Base-by-base conservation (phyloP, 1,140 invertebrate species). In the Ephestia elutella region DNA sequence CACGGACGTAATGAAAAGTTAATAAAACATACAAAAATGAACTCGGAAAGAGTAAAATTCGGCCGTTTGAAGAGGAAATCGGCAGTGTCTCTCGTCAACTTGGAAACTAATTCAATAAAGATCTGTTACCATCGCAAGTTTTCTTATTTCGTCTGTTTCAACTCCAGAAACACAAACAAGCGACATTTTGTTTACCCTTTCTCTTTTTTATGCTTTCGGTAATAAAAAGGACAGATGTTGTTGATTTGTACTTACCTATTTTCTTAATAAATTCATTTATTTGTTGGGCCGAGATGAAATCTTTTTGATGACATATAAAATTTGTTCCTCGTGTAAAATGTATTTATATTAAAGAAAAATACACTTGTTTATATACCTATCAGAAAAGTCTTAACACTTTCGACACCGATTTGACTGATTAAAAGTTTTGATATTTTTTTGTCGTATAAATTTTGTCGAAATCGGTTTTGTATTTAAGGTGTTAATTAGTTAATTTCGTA, bases 21-120 rank as follows among this genome's bases (percentile, higher is more conserved):
- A 44, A 5, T 10, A 44, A 44, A 44, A n/a, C 5, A 44, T 44
- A 44, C 15, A 44, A n/a, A 44, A 44, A 44, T 44, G 32, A 35
- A 9, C 49, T 51, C 13, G 19, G 17, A 13, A 21, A 25, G 25
- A 25, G 13, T 51, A 2, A 51, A 51, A 54, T 15, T 30, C 35
- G 8, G 53, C 49, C 55, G 49, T 72, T 60, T 49, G 44, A 64
- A 56, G 66, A 60, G 63, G 63, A 61, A 62, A 71, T 65, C 60
- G 54, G 28, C 53, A 56, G 61, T n/a, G n/a, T 65, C 62, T 62
- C 50, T 68, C 65, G 61, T 62, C 59, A 63, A 74, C 57, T 69
- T 67, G 55, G 21, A 44, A 71, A 69, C 69, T 71, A 71, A 74
- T 71, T 74, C 65, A 74, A 71, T 74, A 68, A 69, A 64, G 62